Percentiles rank a stretch among this genome's conserved stretches.
phyloP scores from a whole-genome alignment of 2,888 invertebrate genomes.

The Apodemia zela region DNA sequence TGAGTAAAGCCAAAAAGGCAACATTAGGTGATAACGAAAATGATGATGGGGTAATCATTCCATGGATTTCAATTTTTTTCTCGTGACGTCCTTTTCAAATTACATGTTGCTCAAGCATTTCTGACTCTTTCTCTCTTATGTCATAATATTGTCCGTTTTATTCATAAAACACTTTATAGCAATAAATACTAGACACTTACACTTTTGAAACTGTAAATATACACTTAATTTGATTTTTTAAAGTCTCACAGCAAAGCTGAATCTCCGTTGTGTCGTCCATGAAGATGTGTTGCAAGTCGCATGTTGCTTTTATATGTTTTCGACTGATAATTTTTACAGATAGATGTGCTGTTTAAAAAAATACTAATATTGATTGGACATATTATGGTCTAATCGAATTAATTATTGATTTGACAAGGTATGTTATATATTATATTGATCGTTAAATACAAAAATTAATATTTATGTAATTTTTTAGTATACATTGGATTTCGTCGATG shows the following conservation, averaged over 20 bases:
- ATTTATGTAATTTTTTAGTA: slow-evolving; percentile 42
- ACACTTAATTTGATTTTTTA: slow-evolving; percentile 22
- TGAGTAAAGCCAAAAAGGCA: slow-evolving; percentile 17
- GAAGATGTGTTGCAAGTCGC: slow-evolving; percentile 37
- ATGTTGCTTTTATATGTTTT: slow-evolving; percentile 55
- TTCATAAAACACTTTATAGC: slow-evolving; percentile 14
- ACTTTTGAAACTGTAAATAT: slow-evolving; percentile 21
- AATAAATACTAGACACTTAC: slow-evolving; percentile 20
- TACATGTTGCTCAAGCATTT: slow-evolving; percentile 21
- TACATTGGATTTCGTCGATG: slow-evolving; percentile 80
- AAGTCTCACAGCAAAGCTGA: slow-evolving; percentile 27
- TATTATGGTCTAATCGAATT: slow-evolving; percentile 21
- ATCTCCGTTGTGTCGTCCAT: slow-evolving; percentile 37
- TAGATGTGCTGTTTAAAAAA: slow-evolving; percentile 20
- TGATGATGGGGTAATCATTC: slow-evolving; percentile 58
- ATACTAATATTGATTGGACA: slow-evolving; percentile 10
- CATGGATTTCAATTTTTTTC: slow-evolving; percentile 30
- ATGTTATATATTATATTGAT: not conserved
- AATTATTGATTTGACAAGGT: slow-evolving; percentile 5
- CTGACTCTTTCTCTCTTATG: slow-evolving; percentile 22
- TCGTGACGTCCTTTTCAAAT: slow-evolving; percentile 31
- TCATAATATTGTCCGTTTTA: slow-evolving; percentile 19
- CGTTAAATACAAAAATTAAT: not conserved
- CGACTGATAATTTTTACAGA: slow-evolving; percentile 40
- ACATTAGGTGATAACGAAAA: slow-evolving; percentile 37